Conservation (phyloP, 2,797 vertebrate genomes). For the Alca torda region DNA sequence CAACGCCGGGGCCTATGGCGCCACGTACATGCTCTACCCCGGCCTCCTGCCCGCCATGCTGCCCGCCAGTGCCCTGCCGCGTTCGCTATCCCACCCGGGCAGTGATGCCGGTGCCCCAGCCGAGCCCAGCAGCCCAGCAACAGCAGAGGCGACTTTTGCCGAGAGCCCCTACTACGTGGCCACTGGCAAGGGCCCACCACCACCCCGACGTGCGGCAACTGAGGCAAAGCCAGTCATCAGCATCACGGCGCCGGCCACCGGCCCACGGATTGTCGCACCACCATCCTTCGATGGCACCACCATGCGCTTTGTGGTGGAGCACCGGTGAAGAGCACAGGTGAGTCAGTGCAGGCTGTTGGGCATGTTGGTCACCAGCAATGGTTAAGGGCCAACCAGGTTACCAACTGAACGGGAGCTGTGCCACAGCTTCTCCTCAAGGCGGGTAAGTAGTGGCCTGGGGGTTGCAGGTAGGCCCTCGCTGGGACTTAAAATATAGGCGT, state of each 20-base stretch:
- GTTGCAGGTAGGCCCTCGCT: rapidly evolving
- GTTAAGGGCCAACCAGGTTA: background rate
- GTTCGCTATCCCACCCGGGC: slow-evolving; percentile 63
- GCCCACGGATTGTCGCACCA: slow-evolving; percentile 91
- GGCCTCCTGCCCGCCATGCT: slow-evolving; percentile 81
- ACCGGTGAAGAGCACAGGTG: slow-evolving; percentile 73
- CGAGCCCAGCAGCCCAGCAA: slow-evolving; percentile 30
- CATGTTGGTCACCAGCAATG: rapidly evolving
- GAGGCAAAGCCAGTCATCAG: slow-evolving; percentile 90
- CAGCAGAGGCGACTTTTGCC: slow-evolving; percentile 71
- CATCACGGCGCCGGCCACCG: slow-evolving; percentile 88
- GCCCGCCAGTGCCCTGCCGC: slow-evolving; percentile 75
- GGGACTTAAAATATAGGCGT: rapidly evolving
- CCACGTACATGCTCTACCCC: slow-evolving; percentile 91
- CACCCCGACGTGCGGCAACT: slow-evolving; percentile 51
- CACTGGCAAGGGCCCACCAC: slow-evolving; percentile 71
- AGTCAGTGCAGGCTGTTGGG: background rate
- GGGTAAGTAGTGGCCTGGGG: background rate
- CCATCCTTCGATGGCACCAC: slow-evolving; percentile 97
- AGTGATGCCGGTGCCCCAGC: slow-evolving; percentile 28
- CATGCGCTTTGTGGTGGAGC: slow-evolving; percentile 98
- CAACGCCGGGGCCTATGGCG: slow-evolving; percentile 80
- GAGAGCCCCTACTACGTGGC: slow-evolving; percentile 87
- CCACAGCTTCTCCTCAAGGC: background rate
- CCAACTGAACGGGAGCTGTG: background rate